Evolutionary conservation across 2,797 vertebrate species (phyloP).

Genomic region (Acridotheres tristis): DNA sequence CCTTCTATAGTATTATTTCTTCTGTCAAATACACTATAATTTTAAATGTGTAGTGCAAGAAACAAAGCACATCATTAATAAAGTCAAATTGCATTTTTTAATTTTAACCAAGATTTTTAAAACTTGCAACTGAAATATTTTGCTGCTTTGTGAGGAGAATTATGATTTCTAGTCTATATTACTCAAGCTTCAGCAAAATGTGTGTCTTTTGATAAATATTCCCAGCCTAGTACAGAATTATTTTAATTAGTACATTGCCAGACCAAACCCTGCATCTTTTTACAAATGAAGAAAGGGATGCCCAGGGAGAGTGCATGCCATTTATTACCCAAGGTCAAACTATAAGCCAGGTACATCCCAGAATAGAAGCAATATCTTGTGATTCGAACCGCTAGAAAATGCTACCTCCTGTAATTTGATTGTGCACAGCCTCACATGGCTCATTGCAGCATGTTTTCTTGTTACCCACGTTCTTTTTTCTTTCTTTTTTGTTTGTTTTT

Average conservation of each 20-base stretch:
- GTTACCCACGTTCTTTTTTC: neutral
- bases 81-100: neutral
- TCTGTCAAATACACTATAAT: neutral
- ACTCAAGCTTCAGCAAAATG: neutral
- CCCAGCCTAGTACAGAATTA: neutral
- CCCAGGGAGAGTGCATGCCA: neutral
- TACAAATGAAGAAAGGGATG: neutral
- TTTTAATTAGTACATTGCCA: neutral
- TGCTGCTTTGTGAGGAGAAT: neutral
- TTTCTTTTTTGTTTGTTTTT: neutral
- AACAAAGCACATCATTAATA: neutral
- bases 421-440: constrained; percentile 49
- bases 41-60: neutral
- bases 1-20: neutral
- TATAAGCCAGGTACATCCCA: constrained; percentile 42
- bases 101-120: neutral
- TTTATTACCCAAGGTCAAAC: constrained; percentile 58
- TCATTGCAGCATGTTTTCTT: constrained; percentile 48
- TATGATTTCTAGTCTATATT: neutral
- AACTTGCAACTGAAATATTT: neutral
- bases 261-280: neutral
- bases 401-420: constrained; percentile 64
- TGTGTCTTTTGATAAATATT: neutral
- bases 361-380: constrained; percentile 61
- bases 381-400: constrained; percentile 33